A percentile compares a stretch with the other conserved stretches of the same genome.
Conservation (phyloP, 2,888 invertebrate genomes). For the Antheraea yamamai region DNA sequence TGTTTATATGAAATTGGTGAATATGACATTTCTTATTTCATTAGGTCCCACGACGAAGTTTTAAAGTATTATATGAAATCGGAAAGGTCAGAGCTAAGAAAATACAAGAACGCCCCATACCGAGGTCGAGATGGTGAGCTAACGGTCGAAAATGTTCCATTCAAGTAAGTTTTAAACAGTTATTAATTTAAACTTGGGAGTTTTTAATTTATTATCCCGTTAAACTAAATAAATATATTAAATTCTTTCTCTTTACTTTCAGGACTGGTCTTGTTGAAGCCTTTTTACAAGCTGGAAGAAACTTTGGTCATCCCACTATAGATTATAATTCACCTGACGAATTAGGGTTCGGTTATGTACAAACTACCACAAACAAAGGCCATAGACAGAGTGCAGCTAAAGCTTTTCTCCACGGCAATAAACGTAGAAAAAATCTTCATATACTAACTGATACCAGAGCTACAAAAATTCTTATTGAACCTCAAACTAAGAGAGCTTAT, state of each 20-base stretch:
- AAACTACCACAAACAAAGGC: slow-evolving; percentile 82
- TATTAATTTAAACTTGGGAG: slow-evolving; percentile 37
- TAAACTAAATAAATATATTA: slow-evolving; percentile 17
- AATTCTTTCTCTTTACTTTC: slow-evolving; percentile 36
- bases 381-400: slow-evolving; percentile 85
- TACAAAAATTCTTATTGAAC: slow-evolving; percentile 74
- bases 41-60: slow-evolving; percentile 85
- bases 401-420: slow-evolving; percentile 85
- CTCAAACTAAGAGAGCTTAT: slow-evolving; percentile 83
- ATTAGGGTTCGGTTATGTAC: slow-evolving; percentile 82
- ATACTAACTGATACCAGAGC: slow-evolving; percentile 68
- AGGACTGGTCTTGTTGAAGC: slow-evolving; percentile 79
- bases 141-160: slow-evolving; percentile 84
- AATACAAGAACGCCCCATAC: slow-evolving; percentile 76
- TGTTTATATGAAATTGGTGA: slow-evolving; percentile 14
- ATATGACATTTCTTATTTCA: slow-evolving; percentile 26
- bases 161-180: slow-evolving; percentile 59
- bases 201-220: slow-evolving; percentile 35
- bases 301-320: slow-evolving; percentile 78
- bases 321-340: slow-evolving; percentile 85
- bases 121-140: slow-evolving; percentile 84
- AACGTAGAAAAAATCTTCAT: slow-evolving; percentile 84
- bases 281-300: slow-evolving; percentile 83
- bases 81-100: slow-evolving; percentile 77
- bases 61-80: slow-evolving; percentile 84